A percentile compares a stretch with the other conserved stretches of the same genome.
Conservation (phyloP, 2,113 vertebrate species). For the Rhinolophus sinicus region DNA sequence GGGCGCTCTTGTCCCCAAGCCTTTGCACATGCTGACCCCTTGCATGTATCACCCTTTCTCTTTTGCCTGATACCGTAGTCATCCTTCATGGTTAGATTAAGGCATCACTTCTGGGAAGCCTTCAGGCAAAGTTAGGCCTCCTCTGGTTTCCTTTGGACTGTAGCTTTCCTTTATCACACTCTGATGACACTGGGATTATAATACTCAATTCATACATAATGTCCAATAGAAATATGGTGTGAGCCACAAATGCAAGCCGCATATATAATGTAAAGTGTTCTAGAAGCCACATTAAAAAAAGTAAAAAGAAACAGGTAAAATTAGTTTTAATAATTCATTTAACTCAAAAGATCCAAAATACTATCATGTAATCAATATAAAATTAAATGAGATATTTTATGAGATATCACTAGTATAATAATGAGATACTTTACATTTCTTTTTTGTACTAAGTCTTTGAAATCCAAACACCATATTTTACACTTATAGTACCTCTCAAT, state of each 20-base stretch:
- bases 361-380: background rate
- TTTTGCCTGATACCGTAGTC: background rate
- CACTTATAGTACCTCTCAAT: background rate
- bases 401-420: background rate
- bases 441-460: background rate
- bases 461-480: background rate
- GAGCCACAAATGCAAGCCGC: background rate
- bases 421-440: background rate
- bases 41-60: background rate
- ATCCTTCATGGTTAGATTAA: background rate
- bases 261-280: background rate
- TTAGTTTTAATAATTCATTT: slow-evolving; percentile 34
- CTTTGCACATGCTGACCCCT: background rate
- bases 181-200: background rate
- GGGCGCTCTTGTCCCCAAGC: background rate
- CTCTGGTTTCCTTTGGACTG: background rate
- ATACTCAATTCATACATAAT: background rate
- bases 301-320: slow-evolving; percentile 9
- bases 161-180: background rate
- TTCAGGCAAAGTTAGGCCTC: background rate
- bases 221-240: background rate
- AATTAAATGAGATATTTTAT: slow-evolving; percentile 20
- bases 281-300: background rate
- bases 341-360: background rate
- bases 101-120: background rate